Base-by-base conservation (phyloP, 1,140 invertebrate species). In the Lucilia cuprina region DNA sequence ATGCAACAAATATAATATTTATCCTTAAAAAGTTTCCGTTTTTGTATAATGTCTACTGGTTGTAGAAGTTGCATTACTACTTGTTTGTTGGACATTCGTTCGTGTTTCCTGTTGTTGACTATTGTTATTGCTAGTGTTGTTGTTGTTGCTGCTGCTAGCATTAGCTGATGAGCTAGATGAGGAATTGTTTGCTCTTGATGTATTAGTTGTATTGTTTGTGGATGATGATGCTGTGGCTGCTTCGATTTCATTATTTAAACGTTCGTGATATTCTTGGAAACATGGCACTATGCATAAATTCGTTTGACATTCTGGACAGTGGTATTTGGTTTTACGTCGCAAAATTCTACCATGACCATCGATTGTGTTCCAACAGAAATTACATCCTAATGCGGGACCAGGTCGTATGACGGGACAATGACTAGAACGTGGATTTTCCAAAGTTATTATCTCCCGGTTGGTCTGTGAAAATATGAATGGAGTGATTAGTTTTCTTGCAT, bases 331-430 rank as follows among this genome's bases (percentile, higher is more conserved):
- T 92, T 97, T 97, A 83, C 96, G 92, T 25, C 96, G 92, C 55
- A 96, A 92, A 86, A 96, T 96, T 74, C 96, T 91, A 25, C 95
- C 95, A 91, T 95, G 94, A 55, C 93, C 93, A 87, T 97, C 96
- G 74, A 96, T 95, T 1, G 96, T 96, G 87, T 97, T 97, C 96
- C 96, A 97, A 91, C 96, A 97, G 88, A 95, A 96, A 91, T 96
- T 96, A 91, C 96, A 97, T 70, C 96, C 95, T 78, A 97, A 90
- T 4, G 96, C 96, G 14, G 96, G 96, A 1, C 96, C 96, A 10
- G 94, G 94, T 70, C 96, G 93, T 25, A 96, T 93, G 0, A 95
- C 95, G 35, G 96, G 96, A 90, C 96, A 96, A 89, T 97, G 96
- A 86, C 94, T 92, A 86, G 92, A 92, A 85, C 92, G 89, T 83